A percentile compares a stretch with the other conserved stretches of the same genome.
Evolutionary conservation across 2,888 invertebrate species (phyloP).

Genomic region (Nomada ruficornis): DNA sequence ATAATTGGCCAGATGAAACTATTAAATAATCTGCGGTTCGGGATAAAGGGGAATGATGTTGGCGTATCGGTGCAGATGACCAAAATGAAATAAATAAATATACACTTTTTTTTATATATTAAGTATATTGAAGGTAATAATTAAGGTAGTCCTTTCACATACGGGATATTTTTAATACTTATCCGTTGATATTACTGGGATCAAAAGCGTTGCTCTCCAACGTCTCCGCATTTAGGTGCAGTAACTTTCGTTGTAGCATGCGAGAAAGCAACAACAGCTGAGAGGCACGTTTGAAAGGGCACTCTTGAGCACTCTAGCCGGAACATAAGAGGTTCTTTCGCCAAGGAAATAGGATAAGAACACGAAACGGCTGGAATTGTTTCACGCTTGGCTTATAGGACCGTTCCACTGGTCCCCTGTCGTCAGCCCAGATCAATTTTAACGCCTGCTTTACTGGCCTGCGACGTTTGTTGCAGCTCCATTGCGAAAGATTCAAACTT

Average conservation of each 20-base stretch:
- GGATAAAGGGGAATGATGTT: too few relatives aligned
- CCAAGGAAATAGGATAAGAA: constrained; percentile 8
- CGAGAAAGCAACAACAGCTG: background rate
- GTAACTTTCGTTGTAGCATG: background rate
- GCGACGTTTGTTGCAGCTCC: background rate
- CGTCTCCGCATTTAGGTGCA: too few relatives aligned
- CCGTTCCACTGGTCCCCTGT: background rate
- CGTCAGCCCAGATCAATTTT: constrained; percentile 6
- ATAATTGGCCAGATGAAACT: too few relatives aligned
- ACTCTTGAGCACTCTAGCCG: background rate
- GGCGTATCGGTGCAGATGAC: too few relatives aligned
- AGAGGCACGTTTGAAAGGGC: background rate
- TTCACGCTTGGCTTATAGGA: background rate
- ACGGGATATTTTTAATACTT: background rate
- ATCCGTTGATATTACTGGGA: background rate
- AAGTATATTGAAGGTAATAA: too few relatives aligned
- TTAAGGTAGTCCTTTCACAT: too few relatives aligned
- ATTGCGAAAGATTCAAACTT: background rate
- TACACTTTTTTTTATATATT: too few relatives aligned
- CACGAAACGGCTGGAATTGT: constrained; percentile 13
- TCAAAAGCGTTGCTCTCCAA: background rate
- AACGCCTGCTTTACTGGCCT: constrained; percentile 9
- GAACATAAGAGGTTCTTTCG: constrained; percentile 11
- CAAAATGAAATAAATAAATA: too few relatives aligned
- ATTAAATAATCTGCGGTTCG: too few relatives aligned